Conservation (phyloP, 2,797 vertebrate genomes). For the Enteromius trimaculatus region DNA sequence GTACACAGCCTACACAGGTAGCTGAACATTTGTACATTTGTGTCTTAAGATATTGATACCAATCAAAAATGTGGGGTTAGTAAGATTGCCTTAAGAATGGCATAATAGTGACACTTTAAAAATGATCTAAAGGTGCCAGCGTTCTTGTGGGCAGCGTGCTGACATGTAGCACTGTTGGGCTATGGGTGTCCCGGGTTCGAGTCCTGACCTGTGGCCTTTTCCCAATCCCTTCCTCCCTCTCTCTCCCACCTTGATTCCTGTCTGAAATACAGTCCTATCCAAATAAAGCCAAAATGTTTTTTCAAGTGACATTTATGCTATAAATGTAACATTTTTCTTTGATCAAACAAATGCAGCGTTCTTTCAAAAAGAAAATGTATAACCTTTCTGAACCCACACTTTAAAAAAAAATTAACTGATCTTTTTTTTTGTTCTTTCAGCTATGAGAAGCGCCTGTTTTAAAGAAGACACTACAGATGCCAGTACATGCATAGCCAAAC, state of each 20-base stretch:
- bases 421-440: constrained; percentile 66
- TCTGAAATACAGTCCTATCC: too few species aligned
- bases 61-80: background rate
- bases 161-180: background rate
- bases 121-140: background rate
- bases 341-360: background rate
- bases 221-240: background rate
- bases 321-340: background rate
- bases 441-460: constrained; percentile 97
- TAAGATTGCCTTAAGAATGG: background rate
- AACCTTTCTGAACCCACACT: background rate
- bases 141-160: background rate
- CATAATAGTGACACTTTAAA: background rate
- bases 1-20: constrained; percentile 97
- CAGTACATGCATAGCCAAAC: constrained; percentile 55
- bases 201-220: background rate
- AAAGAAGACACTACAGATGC: constrained; percentile 66
- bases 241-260: too few species aligned
- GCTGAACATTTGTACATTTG: constrained; percentile 50
- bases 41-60: background rate
- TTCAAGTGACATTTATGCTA: background rate
- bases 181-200: background rate
- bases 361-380: background rate
- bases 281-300: too few species aligned
- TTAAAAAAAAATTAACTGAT: too few species aligned